Evolutionary conservation across 2,113 vertebrate species (phyloP).

Genomic region (Pelodiscus sinensis): DNA sequence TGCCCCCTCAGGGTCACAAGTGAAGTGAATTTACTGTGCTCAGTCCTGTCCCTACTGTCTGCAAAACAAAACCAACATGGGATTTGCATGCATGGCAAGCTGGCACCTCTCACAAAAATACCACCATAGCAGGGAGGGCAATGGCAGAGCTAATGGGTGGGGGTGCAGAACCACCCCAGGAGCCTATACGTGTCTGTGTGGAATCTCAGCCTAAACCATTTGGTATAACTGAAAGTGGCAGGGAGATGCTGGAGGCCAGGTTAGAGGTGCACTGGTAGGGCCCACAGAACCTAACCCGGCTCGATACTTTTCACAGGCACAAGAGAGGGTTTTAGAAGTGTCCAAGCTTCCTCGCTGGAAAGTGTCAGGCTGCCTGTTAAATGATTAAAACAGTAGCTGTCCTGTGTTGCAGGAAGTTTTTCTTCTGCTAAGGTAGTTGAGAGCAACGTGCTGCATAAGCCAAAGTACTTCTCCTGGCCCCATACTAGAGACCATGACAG

Average conservation of each 20-base stretch:
- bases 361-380: not conserved
- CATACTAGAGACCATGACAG: not conserved
- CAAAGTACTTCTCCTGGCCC: not conserved
- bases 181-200: not conserved
- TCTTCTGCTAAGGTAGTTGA: not conserved
- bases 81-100: not conserved
- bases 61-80: not conserved
- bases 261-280: not conserved
- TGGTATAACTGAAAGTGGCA: not conserved
- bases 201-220: too few species aligned
- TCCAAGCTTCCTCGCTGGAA: not conserved
- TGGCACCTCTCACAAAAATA: not conserved
- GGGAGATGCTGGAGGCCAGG: not conserved
- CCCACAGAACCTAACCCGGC: not conserved
- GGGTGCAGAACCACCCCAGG: not conserved
- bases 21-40: not conserved
- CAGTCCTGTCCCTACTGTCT: not conserved
- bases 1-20: not conserved
- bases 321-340: not conserved
- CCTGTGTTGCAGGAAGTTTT: not conserved
- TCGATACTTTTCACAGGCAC: not conserved
- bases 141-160: not conserved
- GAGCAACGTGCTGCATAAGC: not conserved
- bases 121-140: not conserved
- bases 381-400: not conserved